Evolutionary conservation across 1,140 invertebrate species (phyloP).

Genomic region (Epicauta chinensis): DNA sequence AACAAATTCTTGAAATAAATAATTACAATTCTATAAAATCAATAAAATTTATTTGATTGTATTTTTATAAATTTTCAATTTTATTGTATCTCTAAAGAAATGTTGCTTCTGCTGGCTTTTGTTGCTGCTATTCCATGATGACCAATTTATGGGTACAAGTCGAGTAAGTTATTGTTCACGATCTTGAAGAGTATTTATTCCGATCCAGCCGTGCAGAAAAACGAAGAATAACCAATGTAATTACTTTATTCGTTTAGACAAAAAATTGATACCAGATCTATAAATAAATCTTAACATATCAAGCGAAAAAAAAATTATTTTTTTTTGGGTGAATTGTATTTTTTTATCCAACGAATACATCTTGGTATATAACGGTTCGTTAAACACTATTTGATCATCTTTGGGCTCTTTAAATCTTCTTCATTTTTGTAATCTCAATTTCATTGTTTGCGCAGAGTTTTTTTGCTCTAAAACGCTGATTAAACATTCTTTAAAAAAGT

Average conservation of each 20-base stretch:
- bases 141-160: conserved; percentile 29
- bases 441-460: too few relatives aligned
- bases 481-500: too few relatives aligned
- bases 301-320: too few relatives aligned
- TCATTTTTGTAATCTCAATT: too few relatives aligned
- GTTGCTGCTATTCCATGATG: conserved; percentile 9
- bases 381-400: conserved; percentile 5
- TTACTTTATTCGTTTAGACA: conserved; percentile 20
- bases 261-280: conserved; percentile 7
- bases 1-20: conserved; percentile 9
- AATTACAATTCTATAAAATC: conserved; percentile 6
- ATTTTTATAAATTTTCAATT: background rate
- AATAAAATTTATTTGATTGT: conserved; percentile 6
- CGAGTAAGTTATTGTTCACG: conserved; percentile 28
- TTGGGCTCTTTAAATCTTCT: too few relatives aligned
- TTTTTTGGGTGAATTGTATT: background rate
- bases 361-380: conserved; percentile 8
- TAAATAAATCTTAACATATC: too few relatives aligned
- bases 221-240: conserved; percentile 26
- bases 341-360: conserved; percentile 1
- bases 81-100: background rate
- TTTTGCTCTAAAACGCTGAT: too few relatives aligned
- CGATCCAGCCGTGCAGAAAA: conserved; percentile 25
- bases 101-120: background rate
- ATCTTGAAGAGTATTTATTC: conserved; percentile 25